Evolutionary conservation across 2,797 vertebrate species (phyloP).

Genomic region (Aythya fuligula): DNA sequence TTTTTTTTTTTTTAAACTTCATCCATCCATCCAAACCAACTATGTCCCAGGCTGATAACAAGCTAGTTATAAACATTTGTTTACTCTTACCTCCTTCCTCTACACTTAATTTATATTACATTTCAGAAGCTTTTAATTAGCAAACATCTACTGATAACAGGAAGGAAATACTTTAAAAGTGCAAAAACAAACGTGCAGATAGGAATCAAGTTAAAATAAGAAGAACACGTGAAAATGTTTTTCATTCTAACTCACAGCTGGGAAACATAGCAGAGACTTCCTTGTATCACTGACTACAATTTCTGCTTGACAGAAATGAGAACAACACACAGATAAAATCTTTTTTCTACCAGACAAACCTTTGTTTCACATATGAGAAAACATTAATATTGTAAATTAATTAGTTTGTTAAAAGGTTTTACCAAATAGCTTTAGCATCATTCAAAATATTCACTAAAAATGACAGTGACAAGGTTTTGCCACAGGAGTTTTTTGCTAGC

Average conservation of each 20-base stretch:
- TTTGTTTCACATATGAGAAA: not conserved
- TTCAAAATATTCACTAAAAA: not conserved
- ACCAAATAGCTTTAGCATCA: not conserved
- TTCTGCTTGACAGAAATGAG: not conserved
- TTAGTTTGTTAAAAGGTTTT: not conserved
- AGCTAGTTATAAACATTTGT: conserved; percentile 45
- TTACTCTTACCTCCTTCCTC: conserved; percentile 67
- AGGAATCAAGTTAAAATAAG: conserved; percentile 14
- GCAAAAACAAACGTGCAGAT: conserved; percentile 5
- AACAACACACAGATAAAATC: not conserved
- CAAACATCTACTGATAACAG: conserved; percentile 53
- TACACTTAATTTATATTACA: conserved; percentile 76
- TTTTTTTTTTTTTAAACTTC: conserved; percentile 53
- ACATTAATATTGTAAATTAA: not conserved
- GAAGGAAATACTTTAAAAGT: conserved; percentile 51
- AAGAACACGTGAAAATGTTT: not conserved
- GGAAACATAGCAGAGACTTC: conserved; percentile 27
- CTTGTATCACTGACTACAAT: not conserved
- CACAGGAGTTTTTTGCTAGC: not conserved
- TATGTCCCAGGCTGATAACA: conserved; percentile 47
- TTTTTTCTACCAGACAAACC: conserved; percentile 6
- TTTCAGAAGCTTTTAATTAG: conserved; percentile 78
- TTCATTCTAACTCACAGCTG: not conserved
- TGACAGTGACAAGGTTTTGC: not conserved
- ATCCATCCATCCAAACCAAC: conserved; percentile 73